Percentiles rank a stretch among this genome's conserved stretches.
Conservation (phyloP, 2,113 vertebrate species). For the Leptosomus discolor region DNA sequence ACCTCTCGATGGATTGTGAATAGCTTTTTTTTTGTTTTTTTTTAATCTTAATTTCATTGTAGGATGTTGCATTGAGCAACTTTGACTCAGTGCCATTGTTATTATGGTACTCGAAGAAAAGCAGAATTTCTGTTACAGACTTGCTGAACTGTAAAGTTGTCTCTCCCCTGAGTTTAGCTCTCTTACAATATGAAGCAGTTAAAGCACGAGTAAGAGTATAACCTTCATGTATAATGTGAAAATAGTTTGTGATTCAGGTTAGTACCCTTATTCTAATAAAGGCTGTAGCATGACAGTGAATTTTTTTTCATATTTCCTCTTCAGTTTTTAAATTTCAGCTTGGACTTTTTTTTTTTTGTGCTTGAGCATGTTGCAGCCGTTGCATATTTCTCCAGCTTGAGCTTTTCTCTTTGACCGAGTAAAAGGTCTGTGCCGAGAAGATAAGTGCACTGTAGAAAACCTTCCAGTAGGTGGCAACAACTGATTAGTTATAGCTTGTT, state of each 20-base stretch:
- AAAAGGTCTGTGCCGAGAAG: background rate
- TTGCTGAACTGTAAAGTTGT: background rate
- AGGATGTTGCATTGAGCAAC: background rate
- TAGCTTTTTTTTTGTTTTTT: background rate
- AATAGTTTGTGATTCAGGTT: background rate
- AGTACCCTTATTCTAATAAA: background rate
- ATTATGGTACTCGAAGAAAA: background rate
- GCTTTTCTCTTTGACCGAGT: background rate
- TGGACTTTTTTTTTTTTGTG: background rate
- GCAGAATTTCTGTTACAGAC: background rate
- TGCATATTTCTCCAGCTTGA: rapidly evolving
- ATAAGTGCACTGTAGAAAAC: background rate
- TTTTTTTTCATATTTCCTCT: background rate
- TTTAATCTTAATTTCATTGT: background rate
- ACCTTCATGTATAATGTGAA: background rate
- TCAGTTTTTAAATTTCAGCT: background rate
- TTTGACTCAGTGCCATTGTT: background rate
- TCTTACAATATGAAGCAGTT: background rate
- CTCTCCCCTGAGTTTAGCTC: background rate
- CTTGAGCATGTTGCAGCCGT: background rate
- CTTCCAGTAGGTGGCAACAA: constrained; percentile 33
- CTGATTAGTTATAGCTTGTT: background rate
- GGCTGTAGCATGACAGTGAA: background rate
- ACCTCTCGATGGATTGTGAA: background rate
- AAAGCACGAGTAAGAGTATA: background rate